phyloP scores from a whole-genome alignment of 2,113 vertebrate species.

The Dicaeum eximium region DNA sequence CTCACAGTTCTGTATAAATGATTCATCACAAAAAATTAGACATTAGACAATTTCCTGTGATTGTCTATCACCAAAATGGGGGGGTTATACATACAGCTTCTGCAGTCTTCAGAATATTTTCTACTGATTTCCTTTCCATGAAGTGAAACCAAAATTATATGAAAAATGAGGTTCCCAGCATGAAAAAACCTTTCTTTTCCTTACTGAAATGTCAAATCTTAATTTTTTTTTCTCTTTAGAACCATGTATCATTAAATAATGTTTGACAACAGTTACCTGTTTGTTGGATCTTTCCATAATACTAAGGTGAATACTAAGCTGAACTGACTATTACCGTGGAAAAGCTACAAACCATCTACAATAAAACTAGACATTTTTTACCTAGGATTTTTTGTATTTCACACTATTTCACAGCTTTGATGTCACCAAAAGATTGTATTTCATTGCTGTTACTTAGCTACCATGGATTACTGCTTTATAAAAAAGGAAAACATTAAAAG shows the following conservation, averaged over 20 bases:
- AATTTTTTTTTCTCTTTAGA: neutral
- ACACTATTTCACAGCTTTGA: neutral
- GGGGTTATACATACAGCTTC: neutral
- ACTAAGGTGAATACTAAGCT: neutral
- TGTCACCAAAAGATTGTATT: conserved; percentile 10
- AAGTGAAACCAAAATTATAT: neutral
- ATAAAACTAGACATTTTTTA: neutral
- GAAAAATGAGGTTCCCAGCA: neutral
- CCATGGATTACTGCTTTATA: neutral
- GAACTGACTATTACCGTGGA: neutral
- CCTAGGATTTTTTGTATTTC: neutral
- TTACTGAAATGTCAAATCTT: neutral
- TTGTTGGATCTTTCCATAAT: neutral
- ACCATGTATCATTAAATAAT: neutral
- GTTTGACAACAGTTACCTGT: neutral
- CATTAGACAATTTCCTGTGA: neutral
- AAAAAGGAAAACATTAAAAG: neutral
- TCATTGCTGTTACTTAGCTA: conserved; percentile 10
- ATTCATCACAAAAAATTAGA: neutral
- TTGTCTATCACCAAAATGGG: neutral
- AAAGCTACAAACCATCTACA: neutral
- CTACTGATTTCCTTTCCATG: neutral
- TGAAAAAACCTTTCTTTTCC: neutral
- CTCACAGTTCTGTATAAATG: neutral
- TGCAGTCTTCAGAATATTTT: neutral